phyloP scores from a whole-genome alignment of 1,140 invertebrate species.

The Monochamus saltuarius region DNA sequence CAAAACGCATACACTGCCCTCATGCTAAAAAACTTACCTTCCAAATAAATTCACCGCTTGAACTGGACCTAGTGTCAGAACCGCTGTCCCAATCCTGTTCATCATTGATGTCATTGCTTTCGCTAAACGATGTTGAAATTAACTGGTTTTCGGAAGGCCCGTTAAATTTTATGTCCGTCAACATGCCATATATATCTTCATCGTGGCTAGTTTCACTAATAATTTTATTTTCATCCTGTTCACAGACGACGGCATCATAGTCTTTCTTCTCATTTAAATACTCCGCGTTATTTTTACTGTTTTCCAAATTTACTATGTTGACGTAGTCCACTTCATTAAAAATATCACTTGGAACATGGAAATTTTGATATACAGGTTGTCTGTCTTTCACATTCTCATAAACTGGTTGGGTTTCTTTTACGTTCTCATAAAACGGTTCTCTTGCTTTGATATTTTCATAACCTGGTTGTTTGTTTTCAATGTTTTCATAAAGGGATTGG shows the following conservation, averaged over 20 bases:
- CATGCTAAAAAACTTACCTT: slow-evolving; percentile 58
- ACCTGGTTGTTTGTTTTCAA: slow-evolving; percentile 3
- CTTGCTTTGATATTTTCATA: slow-evolving; percentile 21
- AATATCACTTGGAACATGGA: slow-evolving; percentile 18
- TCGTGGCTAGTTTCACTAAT: slow-evolving; percentile 32
- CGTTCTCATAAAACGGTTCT: slow-evolving; percentile 20
- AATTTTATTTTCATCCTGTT: slow-evolving; percentile 22
- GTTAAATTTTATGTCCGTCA: slow-evolving; percentile 49
- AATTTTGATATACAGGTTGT: slow-evolving; percentile 21
- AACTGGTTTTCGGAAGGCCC: slow-evolving; percentile 47
- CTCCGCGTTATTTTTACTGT: slow-evolving; percentile 28
- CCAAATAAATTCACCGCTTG: slow-evolving; percentile 76
- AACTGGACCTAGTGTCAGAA: slow-evolving; percentile 59
- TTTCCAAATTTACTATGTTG: slow-evolving; percentile 36
- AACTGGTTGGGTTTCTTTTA: slow-evolving; percentile 1
- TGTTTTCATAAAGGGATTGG: slow-evolving; percentile 19
- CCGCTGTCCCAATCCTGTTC: slow-evolving; percentile 62
- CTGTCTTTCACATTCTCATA: too few species aligned
- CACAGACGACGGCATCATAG: slow-evolving; percentile 6
- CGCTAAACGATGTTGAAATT: slow-evolving; percentile 51
- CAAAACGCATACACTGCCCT: too few species aligned
- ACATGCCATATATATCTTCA: slow-evolving; percentile 41
- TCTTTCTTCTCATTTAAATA: slow-evolving; percentile 10
- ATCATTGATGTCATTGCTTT: slow-evolving; percentile 45
- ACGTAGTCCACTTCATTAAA: slow-evolving; percentile 37